Conservation (phyloP, 2,888 invertebrate genomes). For the Cryptosula pallasiana region DNA sequence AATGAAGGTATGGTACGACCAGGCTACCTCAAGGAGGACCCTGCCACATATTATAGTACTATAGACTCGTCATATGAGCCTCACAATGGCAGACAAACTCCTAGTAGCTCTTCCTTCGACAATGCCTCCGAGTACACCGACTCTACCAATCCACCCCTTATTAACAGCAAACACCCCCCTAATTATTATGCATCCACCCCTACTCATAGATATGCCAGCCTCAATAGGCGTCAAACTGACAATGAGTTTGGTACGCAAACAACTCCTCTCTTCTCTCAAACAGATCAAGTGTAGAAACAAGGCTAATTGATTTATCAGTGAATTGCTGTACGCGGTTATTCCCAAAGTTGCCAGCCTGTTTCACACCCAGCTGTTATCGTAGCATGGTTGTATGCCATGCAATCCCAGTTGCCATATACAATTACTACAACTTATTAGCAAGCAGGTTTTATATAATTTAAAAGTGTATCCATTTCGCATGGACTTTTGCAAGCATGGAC, state of each 20-base stretch:
- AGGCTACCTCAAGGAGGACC: neutral
- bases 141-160: constrained; percentile 5
- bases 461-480: too few relatives aligned
- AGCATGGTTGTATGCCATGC: too few relatives aligned
- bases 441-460: too few relatives aligned
- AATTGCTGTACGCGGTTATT: too few relatives aligned
- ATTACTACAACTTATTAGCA: too few relatives aligned
- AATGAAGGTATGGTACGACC: neutral
- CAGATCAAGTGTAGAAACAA: constrained; percentile 11
- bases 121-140: constrained; percentile 14
- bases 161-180: neutral
- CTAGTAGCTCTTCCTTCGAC: constrained; percentile 20
- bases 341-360: too few relatives aligned
- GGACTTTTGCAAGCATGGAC: too few relatives aligned
- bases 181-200: neutral
- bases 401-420: too few relatives aligned
- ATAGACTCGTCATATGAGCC: constrained; percentile 19
- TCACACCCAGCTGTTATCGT: too few relatives aligned
- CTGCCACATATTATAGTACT: constrained; percentile 13
- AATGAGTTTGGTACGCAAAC: constrained; percentile 13
- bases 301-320: too few relatives aligned
- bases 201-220: constrained; percentile 15
- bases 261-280: constrained; percentile 5
- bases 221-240: constrained; percentile 7
- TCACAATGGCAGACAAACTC: neutral